Conservation (phyloP, 1,140 invertebrate genomes). For the Araneus ventricosus region DNA sequence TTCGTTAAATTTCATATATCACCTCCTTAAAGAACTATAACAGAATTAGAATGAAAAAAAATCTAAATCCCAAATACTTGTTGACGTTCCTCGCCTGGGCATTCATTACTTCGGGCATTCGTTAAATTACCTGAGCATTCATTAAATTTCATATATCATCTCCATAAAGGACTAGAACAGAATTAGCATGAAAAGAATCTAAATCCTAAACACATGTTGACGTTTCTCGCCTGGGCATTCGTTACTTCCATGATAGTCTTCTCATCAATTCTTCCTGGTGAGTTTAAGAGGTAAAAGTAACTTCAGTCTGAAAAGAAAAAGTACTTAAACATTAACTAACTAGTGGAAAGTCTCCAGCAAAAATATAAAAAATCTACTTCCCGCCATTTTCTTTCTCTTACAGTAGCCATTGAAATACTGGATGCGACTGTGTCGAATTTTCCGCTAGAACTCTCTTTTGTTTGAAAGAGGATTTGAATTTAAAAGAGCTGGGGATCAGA, state of each 20-base stretch:
- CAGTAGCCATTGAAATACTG: background rate
- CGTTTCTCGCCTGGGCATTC: background rate
- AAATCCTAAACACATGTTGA: too few species aligned
- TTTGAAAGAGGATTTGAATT: conserved; percentile 15
- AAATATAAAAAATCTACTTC: background rate
- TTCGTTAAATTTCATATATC: too few species aligned
- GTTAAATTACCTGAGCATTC: too few species aligned
- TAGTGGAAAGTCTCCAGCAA: background rate
- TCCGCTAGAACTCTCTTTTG: background rate
- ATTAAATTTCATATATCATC: too few species aligned
- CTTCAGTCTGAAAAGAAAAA: background rate
- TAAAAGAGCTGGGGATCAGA: background rate
- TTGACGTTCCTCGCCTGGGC: too few species aligned
- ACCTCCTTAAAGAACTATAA: too few species aligned
- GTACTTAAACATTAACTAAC: background rate
- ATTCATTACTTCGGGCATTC: too few species aligned
- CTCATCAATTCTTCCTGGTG: background rate
- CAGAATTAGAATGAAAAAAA: too few species aligned
- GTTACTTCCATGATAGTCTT: background rate
- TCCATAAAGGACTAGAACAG: too few species aligned
- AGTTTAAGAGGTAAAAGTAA: background rate
- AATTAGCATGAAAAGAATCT: too few species aligned
- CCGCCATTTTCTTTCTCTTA: background rate
- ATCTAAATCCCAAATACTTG: too few species aligned
- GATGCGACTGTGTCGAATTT: background rate